These are phyloP conservation scores for Muscidifurax raptorellus DNA, from an alignment of 1,140 invertebrate species.

Conservation along the genomic window DNA sequence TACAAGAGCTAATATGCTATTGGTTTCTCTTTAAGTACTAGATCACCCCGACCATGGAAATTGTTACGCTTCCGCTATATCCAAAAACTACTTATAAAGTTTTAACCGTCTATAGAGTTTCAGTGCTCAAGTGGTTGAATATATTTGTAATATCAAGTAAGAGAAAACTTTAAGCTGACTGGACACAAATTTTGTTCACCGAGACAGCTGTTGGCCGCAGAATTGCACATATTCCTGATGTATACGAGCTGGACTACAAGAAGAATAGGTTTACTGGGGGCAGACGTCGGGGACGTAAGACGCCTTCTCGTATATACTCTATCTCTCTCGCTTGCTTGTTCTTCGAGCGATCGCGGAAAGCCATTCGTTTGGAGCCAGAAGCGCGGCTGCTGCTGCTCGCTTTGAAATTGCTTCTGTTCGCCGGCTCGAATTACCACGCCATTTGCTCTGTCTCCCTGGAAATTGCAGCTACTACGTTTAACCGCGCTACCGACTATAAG, in stretches of 20 bases:
- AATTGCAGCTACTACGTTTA: slow-evolving; percentile 7
- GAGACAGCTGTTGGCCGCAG: too few species aligned
- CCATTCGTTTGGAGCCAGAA: slow-evolving; percentile 29
- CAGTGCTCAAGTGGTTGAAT: too few species aligned
- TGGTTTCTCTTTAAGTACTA: too few species aligned
- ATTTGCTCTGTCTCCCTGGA: slow-evolving; percentile 15
- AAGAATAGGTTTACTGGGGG: neutral
- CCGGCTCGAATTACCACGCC: slow-evolving; percentile 14
- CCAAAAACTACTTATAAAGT: too few species aligned
- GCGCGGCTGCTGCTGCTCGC: slow-evolving; percentile 21
- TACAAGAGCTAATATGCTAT: too few species aligned
- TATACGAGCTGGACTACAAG: neutral
- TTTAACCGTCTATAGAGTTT: too few species aligned
- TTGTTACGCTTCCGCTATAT: too few species aligned
- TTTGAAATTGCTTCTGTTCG: slow-evolving; percentile 24
- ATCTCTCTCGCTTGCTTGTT: slow-evolving; percentile 7
- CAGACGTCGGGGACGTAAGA: neutral
- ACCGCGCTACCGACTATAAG: neutral
- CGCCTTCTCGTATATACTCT: slow-evolving; percentile 1
- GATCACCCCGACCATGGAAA: too few species aligned
- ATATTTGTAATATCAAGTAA: too few species aligned
- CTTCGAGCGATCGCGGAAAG: slow-evolving; percentile 22
- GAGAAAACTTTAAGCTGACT: too few species aligned
- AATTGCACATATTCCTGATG: neutral
- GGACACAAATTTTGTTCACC: too few species aligned